Base-by-base conservation (phyloP, 1,140 invertebrate species). In the Conus ventricosus region DNA sequence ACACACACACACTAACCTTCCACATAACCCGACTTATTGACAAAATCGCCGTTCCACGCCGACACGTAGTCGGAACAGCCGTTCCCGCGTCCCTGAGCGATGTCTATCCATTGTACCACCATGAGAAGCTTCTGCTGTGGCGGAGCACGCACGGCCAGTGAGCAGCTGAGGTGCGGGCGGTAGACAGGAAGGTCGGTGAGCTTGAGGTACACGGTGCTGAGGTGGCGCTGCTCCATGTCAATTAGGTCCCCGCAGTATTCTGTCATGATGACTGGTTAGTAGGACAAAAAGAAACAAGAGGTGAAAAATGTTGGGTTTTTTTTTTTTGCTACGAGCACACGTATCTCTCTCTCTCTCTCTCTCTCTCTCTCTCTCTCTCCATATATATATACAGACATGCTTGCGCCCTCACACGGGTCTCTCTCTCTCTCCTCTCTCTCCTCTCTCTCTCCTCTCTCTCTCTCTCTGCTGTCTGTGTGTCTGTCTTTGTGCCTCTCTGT, bases 161-260 rank as follows among this genome's bases (percentile, higher is more conserved):
- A 15, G 55, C 82, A 84, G 55, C 57, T 67, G 23, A 84, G n/a
- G 82, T 84, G 82, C 4, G 82, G 54, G 4, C 57, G 54, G 57
- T 84, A 84, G 4, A 67, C 27, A 20, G 17, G 6, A 1, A 25
- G 23, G 5, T 84, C 82, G 23, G 82, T 84, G 20, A 84, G 82
- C 5, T 25, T 20, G 23, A 84, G 8, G 82, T 63, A 55, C 4
- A 84, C 23, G 39, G 27, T 67, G 57, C 25, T 39, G 20, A 84
- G 82, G 17, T 63, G 20, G 4, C 51, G 6, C 5, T 63, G 8
- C n/a, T 60, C 23, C 54, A 84, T 54, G 82, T 84, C 82, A 5
- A 84, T 25, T 13, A 84, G 57, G 82, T 84, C 82, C 23, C 57
- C 82, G 82, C 82, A 84, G 82, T 84, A 84, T 11, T 84, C 82